Evolutionary conservation across 53 echinoderm and acorn worm genomes (phyloP).

Genomic region (Henricia sp.): DNA sequence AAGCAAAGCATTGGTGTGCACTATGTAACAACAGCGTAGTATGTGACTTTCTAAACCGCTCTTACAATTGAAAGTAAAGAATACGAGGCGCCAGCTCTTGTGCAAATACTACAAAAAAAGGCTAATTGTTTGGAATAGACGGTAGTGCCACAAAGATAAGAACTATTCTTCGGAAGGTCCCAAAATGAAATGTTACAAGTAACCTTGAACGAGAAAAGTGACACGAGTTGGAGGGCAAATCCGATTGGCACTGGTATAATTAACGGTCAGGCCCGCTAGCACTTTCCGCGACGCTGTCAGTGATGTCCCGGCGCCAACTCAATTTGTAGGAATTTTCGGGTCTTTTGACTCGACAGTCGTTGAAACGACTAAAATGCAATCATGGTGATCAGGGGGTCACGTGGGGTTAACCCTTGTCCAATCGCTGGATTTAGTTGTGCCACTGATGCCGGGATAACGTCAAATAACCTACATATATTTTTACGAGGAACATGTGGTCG

Average conservation of each 20-base stretch:
- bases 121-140: too few species aligned
- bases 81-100: too few species aligned
- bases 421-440: conserved; percentile 36
- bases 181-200: background rate
- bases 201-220: conserved; percentile 1
- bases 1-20: too few species aligned
- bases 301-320: conserved; percentile 48
- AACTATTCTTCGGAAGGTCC: background rate
- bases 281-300: conserved; percentile 32
- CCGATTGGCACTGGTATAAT: conserved; percentile 17
- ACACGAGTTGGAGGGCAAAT: background rate
- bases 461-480: conserved; percentile 46
- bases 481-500: conserved; percentile 24
- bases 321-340: conserved; percentile 50
- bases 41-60: too few species aligned
- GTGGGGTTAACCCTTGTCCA: conserved; percentile 52
- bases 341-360: conserved; percentile 34
- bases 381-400: conserved; percentile 4
- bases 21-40: too few species aligned
- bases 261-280: conserved; percentile 29
- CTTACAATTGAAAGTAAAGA: too few species aligned
- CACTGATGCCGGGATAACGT: conserved; percentile 33
- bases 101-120: too few species aligned
- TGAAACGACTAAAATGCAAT: conserved; percentile 52
- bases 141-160: too few species aligned